Percentiles rank a stretch among this genome's conserved stretches.
Conservation (phyloP, 2,797 vertebrate species). For the Anas georgica region DNA sequence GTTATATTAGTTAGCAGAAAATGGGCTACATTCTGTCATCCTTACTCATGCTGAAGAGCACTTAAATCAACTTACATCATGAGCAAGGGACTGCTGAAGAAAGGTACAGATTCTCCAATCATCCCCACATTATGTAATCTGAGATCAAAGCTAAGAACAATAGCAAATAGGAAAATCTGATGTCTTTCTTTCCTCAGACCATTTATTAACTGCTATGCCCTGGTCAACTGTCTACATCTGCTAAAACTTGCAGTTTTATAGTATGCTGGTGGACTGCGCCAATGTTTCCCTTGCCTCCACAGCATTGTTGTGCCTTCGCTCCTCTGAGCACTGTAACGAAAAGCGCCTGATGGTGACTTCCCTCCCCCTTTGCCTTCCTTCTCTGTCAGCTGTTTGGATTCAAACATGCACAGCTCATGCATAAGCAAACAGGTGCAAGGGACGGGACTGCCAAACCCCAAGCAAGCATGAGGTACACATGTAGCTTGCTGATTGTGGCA, state of each 20-base stretch:
- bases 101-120: not conserved
- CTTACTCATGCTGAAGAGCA: not conserved
- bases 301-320: not conserved
- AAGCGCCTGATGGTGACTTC: not conserved
- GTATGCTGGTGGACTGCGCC: not conserved
- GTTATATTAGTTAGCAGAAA: not conserved
- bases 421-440: conserved; percentile 84
- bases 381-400: conserved; percentile 65
- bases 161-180: not conserved
- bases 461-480: conserved; percentile 78
- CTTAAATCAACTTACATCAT: not conserved
- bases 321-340: conserved; percentile 4
- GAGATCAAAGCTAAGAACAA: not conserved
- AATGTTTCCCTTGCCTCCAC: not conserved
- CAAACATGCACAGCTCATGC: conserved; percentile 78
- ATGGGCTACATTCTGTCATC: not conserved
- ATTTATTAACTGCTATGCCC: not conserved
- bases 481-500: conserved; percentile 77
- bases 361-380: not conserved
- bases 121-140: not conserved
- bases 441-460: conserved; percentile 70
- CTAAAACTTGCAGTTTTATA: not conserved
- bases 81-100: not conserved
- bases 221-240: not conserved
- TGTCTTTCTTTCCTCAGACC: not conserved